Conservation (phyloP, 2,113 vertebrate genomes). For the Lagopus leucura region DNA sequence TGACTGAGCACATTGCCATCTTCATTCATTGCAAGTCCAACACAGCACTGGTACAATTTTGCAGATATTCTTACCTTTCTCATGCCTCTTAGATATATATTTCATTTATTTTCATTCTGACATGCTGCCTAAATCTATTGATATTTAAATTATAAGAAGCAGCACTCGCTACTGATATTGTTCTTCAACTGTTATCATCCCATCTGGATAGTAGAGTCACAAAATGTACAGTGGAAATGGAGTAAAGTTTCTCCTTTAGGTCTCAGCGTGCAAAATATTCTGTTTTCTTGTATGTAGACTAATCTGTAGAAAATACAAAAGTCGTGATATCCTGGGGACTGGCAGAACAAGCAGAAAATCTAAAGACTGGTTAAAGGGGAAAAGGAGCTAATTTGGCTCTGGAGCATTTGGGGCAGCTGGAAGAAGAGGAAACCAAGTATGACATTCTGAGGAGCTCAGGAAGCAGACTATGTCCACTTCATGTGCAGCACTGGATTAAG, state of each 20-base stretch:
- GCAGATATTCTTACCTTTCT: not conserved
- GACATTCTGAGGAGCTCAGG: not conserved
- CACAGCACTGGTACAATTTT: not conserved
- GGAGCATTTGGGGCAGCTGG: not conserved
- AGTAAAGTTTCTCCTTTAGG: not conserved
- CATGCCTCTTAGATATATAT: not conserved
- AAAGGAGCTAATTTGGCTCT: not conserved
- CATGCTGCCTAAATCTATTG: not conserved
- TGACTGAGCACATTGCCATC: not conserved
- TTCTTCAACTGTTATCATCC: not conserved
- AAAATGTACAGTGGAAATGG: not conserved
- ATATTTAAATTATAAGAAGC: not conserved
- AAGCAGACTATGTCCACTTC: not conserved
- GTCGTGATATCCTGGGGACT: not conserved
- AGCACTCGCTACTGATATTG: not conserved
- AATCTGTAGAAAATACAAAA: not conserved
- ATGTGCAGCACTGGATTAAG: not conserved
- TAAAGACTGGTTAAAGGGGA: not conserved
- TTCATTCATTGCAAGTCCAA: not conserved
- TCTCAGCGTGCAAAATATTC: not conserved
- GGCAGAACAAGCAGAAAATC: not conserved
- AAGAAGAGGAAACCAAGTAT: not conserved
- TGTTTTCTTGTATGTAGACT: not conserved
- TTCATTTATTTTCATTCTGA: not conserved
- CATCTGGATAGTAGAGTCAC: not conserved